Percentiles rank a stretch among this genome's conserved stretches.
These are phyloP conservation scores for Plagodis dolabraria DNA, from an alignment of 2,888 invertebrate genomes.

Conservation along the genomic window DNA sequence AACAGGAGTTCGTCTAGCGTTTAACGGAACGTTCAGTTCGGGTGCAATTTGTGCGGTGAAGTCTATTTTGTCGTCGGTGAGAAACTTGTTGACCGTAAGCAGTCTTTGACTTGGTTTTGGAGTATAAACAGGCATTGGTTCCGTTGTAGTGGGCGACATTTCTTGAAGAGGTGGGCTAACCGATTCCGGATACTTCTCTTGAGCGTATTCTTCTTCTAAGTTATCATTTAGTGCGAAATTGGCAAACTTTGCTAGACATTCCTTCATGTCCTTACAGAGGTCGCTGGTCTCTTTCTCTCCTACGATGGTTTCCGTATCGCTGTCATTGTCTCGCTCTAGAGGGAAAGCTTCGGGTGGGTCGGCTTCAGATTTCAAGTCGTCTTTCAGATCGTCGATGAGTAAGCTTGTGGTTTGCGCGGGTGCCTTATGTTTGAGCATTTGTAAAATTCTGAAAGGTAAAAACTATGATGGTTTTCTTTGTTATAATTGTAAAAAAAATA, in stretches of 20 bases:
- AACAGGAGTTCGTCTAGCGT: constrained; percentile 56
- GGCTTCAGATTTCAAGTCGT: constrained; percentile 43
- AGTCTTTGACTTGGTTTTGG: constrained; percentile 67
- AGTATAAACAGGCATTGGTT: constrained; percentile 62
- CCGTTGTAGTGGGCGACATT: constrained; percentile 69
- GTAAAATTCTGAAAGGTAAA: constrained; percentile 53
- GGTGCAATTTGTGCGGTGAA: constrained; percentile 51
- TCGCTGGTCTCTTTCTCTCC: constrained; percentile 60
- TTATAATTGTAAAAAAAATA: no score
- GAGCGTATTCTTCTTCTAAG: constrained; percentile 42
- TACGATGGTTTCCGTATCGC: constrained; percentile 67
- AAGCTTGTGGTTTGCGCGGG: constrained; percentile 49
- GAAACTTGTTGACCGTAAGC: constrained; percentile 63
- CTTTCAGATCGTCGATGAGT: constrained; percentile 45
- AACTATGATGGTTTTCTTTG: no score
- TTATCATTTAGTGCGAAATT: constrained; percentile 62
- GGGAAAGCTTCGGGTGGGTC: constrained; percentile 73
- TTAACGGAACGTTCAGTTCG: constrained; percentile 61
- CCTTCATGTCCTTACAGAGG: constrained; percentile 70
- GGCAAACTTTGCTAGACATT: constrained; percentile 72
- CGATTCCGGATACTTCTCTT: constrained; percentile 65
- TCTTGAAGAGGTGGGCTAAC: constrained; percentile 77
- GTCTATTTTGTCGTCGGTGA: constrained; percentile 54
- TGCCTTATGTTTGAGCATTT: constrained; percentile 67
- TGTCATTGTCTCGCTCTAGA: constrained; percentile 65